phyloP scores from a whole-genome alignment of 1,140 invertebrate species.

The Drosophila nebulosa region DNA sequence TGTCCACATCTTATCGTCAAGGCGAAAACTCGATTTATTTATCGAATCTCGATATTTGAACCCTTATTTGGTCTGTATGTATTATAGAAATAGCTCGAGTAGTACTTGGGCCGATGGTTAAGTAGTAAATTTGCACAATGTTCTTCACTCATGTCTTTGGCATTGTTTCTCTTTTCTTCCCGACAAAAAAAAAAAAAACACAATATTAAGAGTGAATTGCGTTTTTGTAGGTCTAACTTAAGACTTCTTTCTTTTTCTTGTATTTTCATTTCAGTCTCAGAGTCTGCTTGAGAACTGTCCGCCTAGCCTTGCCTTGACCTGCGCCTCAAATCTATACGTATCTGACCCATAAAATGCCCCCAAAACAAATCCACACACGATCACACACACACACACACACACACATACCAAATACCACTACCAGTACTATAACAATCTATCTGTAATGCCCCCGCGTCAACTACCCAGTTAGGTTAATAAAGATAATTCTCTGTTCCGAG shows the following conservation, averaged over 20 bases:
- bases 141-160: background rate
- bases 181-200: background rate
- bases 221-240: slow-evolving; percentile 38
- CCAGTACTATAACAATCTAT: slow-evolving; percentile 8
- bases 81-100: no score
- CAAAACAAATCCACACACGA: no score
- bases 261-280: slow-evolving; percentile 75
- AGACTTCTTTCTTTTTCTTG: slow-evolving; percentile 55
- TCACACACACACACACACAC: slow-evolving; percentile 4
- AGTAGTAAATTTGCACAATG: no score
- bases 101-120: no score
- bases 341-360: background rate
- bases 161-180: background rate
- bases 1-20: no score
- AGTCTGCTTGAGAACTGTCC: slow-evolving; percentile 50
- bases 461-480: slow-evolving; percentile 47
- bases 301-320: slow-evolving; percentile 41
- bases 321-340: slow-evolving; percentile 22
- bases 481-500: slow-evolving; percentile 36
- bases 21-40: no score
- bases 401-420: slow-evolving; percentile 25
- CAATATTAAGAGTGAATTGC: slow-evolving; percentile 8
- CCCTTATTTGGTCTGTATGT: no score
- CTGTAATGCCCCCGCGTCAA: background rate
- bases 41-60: no score